Evolutionary conservation across 1,140 invertebrate species (phyloP), one percentile per base, ranked within the genome.

Genomic region (Saxidomus purpurata): DNA sequence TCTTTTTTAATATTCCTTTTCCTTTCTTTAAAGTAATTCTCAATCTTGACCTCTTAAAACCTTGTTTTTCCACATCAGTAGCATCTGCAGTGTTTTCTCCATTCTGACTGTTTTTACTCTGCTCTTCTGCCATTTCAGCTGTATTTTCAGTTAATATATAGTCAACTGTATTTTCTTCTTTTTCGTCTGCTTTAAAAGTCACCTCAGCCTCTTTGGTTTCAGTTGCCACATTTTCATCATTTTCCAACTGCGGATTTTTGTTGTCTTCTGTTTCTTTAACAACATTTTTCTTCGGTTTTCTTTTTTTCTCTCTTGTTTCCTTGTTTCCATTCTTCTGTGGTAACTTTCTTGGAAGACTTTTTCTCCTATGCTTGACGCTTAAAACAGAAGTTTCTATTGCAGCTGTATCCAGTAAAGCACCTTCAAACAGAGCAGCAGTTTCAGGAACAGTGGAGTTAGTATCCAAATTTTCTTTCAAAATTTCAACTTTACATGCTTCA

Each of bases 321-420:
- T 89, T 52, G 25, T 47, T 52, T 31, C 17, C 25, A 71, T 71
- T 74, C 71, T 67, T 83, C 6, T 13, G 25, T 61, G 77, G 52
- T 36, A 83, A 25, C 77, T 89, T 89, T 47, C 87, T 83, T 28
- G 79, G 79, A 43, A 76, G 52, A 77, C 77, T 88, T 71, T 88
- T 88, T 36, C 86, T 79, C 38, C 86, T 80, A 71, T 88, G 52
- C 34, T 80, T 88, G 0, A 63, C 67, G 76, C n/a, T 74, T 22
- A 49, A 28, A 19, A n/a, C 0, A 34, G 49, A 19, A 59, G 9
- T 47, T 86, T 74, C 63, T n/a, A 36, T 36, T 34, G 17, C 85
- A 40, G 34, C 36, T 28, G 49, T 31, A 43, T 77, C 49, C 61
- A 61, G 1, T 43, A 15, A 9, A 0, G n/a, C 81, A 67, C 13